Percentiles rank a stretch among this genome's conserved stretches.
These are phyloP conservation scores for Hippopotamyrus pictus DNA, from an alignment of 2,797 vertebrate species.

Conservation along the genomic window DNA sequence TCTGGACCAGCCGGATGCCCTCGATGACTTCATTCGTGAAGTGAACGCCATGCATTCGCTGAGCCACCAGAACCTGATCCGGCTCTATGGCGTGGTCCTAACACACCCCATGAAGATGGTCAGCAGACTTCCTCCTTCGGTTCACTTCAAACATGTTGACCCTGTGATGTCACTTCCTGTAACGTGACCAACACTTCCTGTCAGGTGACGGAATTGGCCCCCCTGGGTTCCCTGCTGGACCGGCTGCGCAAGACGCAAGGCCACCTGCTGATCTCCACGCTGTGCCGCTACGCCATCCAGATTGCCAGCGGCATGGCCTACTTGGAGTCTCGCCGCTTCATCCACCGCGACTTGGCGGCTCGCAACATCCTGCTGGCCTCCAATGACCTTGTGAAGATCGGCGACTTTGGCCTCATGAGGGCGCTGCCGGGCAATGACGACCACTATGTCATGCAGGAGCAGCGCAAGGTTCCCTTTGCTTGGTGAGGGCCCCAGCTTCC, in stretches of 20 bases:
- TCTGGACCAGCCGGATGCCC: conserved; percentile 80
- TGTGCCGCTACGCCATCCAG: conserved; percentile 90
- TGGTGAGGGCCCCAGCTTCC: conserved; percentile 65
- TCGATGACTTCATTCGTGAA: conserved; percentile 94
- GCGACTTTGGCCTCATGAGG: conserved; percentile 94
- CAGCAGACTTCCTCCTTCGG: conserved; percentile 30
- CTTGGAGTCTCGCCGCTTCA: conserved; percentile 89
- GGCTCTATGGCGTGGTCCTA: conserved; percentile 87
- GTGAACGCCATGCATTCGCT: conserved; percentile 97
- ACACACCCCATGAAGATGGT: conserved; percentile 99
- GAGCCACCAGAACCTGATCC: conserved; percentile 90
- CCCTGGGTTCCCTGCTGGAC: conserved; percentile 85
- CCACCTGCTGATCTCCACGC: conserved; percentile 86
- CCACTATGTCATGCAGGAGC: conserved; percentile 96
- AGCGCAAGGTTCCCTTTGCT: conserved; percentile 94
- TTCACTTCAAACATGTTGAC: neutral
- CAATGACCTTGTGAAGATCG: conserved; percentile 88
- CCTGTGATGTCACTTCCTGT: neutral
- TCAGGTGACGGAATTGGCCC: conserved; percentile 92
- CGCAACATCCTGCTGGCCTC: conserved; percentile 90
- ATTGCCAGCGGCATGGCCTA: conserved; percentile 95
- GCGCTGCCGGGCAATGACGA: conserved; percentile 90
- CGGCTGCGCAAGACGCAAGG: conserved; percentile 88
- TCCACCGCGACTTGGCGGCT: conserved; percentile 89
- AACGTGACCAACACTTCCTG: neutral